A percentile compares a stretch with the other conserved stretches of the same genome.
Conservation (phyloP, 2,888 invertebrate species). For the Hydriomena furcata region DNA sequence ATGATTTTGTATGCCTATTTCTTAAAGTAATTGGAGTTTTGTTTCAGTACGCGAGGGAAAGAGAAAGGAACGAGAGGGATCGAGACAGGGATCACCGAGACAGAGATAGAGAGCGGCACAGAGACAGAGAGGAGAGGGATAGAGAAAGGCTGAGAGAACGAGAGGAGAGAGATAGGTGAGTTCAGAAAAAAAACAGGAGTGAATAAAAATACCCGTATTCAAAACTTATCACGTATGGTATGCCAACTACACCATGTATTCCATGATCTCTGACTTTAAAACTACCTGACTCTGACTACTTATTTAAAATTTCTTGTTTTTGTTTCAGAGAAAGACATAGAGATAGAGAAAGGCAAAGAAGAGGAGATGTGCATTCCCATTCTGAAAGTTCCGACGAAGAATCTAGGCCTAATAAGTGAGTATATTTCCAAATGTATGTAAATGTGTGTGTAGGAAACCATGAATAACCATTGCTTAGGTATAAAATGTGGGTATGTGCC, state of each 20-base stretch:
- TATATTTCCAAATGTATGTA: no score
- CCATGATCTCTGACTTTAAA: no score
- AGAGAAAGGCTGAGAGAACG: constrained; percentile 83
- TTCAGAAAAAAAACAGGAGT: no score
- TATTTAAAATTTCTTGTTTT: no score
- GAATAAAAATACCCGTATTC: no score
- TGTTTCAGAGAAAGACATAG: constrained; percentile 75
- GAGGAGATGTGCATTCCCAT: constrained; percentile 72
- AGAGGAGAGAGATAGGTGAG: constrained; percentile 78
- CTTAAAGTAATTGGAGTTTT: background rate
- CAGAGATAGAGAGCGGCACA: constrained; percentile 81
- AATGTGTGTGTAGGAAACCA: no score
- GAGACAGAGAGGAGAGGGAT: constrained; percentile 84
- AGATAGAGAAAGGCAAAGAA: constrained; percentile 76
- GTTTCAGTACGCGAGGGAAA: constrained; percentile 82
- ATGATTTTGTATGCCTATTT: no score
- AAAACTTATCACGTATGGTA: no score
- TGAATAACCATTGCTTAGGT: no score
- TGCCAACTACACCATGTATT: no score
- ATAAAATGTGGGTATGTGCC: no score
- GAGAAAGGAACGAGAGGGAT: constrained; percentile 80
- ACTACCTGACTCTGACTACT: no score
- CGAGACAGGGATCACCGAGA: constrained; percentile 84
- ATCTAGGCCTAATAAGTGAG: constrained; percentile 83
- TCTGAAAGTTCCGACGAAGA: constrained; percentile 87